Percentiles rank a stretch among this genome's conserved stretches.
Evolutionary conservation across 2,888 invertebrate species (phyloP).

Genomic region (Pammene fasciana): DNA sequence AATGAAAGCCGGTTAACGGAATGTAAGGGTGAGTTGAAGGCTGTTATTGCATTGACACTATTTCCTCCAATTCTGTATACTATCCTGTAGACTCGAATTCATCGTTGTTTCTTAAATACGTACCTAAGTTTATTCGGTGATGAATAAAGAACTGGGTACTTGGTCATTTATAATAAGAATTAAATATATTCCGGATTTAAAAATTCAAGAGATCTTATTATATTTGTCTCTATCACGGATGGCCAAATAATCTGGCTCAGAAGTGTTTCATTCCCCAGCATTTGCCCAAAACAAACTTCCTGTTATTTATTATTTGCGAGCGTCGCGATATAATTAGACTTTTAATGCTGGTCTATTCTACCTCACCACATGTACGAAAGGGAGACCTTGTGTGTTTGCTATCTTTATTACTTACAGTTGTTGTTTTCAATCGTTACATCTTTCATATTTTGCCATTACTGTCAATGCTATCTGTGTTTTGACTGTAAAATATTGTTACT

Average conservation of each 20-base stretch:
- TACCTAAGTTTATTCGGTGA: background rate
- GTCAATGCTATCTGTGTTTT: conserved; percentile 15
- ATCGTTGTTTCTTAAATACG: background rate
- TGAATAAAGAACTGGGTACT: background rate
- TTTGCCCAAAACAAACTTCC: conserved; percentile 29
- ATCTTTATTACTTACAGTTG: conserved; percentile 22
- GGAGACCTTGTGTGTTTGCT: conserved; percentile 29
- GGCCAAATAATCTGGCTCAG: background rate
- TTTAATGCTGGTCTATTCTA: conserved; percentile 29
- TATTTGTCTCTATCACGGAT: background rate
- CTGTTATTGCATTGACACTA: background rate
- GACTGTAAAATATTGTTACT: conserved; percentile 10
- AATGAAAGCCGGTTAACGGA: conserved; percentile 34
- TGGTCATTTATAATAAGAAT: background rate
- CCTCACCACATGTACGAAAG: conserved; percentile 19
- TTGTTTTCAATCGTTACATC: conserved; percentile 22
- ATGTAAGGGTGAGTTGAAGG: conserved; percentile 2
- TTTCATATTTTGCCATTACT: conserved; percentile 8
- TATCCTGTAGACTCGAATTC: background rate
- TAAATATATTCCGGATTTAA: background rate
- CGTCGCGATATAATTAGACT: conserved; percentile 35
- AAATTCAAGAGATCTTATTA: background rate
- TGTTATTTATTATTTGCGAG: conserved; percentile 30
- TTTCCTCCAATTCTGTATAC: background rate
- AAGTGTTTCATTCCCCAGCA: background rate